These are phyloP conservation scores for Alloplasta piceator DNA, from an alignment of 2,888 invertebrate species.

Conservation along the genomic window DNA sequence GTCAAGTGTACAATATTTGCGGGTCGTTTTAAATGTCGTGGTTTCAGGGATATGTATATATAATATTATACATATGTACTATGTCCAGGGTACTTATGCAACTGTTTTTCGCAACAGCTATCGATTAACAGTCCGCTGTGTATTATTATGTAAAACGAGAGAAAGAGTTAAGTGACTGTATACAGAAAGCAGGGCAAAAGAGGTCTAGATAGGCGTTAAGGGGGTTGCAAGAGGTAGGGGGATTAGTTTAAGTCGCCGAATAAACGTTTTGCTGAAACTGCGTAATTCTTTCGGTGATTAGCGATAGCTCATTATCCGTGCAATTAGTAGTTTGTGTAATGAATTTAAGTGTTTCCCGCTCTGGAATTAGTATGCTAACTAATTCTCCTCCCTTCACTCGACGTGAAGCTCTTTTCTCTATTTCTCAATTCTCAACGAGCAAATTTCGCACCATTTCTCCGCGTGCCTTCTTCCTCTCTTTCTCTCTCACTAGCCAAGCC, in stretches of 20 bases:
- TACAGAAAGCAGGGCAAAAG: not conserved
- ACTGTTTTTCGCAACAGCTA: constrained; percentile 18
- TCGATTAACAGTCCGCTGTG: constrained; percentile 36
- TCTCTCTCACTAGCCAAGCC: constrained; percentile 37
- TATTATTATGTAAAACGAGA: constrained; percentile 49
- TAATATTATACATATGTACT: not conserved
- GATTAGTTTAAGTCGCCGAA: constrained; percentile 55
- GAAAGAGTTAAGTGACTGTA: constrained; percentile 33
- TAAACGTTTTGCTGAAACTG: constrained; percentile 54
- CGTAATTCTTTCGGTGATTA: constrained; percentile 77
- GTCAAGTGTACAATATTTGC: not conserved
- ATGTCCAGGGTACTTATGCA: not conserved
- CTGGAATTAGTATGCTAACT: constrained; percentile 78
- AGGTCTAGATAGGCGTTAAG: too few relatives aligned
- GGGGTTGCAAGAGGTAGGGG: not conserved
- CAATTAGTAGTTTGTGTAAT: constrained; percentile 79
- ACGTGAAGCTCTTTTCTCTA: constrained; percentile 33
- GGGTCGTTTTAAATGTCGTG: not conserved
- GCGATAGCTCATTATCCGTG: constrained; percentile 78
- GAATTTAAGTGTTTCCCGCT: constrained; percentile 79
- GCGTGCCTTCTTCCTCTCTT: constrained; percentile 19
- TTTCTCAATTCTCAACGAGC: constrained; percentile 60
- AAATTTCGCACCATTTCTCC: constrained; percentile 37
- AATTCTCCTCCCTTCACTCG: constrained; percentile 59
- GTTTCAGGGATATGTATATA: not conserved